Percentiles rank a stretch among this genome's conserved stretches.
Conservation (phyloP, 2,888 invertebrate species). For the Stratiomys singularior region DNA sequence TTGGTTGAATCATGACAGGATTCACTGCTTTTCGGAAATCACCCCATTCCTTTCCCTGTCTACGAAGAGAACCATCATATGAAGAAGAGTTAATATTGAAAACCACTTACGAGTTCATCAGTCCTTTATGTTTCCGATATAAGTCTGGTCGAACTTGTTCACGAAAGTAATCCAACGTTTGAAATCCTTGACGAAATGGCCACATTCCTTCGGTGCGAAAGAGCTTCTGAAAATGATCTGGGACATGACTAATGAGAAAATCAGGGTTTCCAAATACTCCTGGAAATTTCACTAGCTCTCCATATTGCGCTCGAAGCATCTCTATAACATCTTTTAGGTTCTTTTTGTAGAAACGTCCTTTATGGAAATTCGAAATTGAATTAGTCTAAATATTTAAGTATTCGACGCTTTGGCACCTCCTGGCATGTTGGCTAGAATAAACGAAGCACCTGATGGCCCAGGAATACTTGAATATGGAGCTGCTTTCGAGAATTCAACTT, state of each 20-base stretch:
- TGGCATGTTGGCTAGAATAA: constrained; percentile 57
- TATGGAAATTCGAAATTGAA: constrained; percentile 31
- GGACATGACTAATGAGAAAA: constrained; percentile 67
- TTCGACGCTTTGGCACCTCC: constrained; percentile 56
- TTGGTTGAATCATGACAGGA: constrained; percentile 60
- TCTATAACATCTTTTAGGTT: constrained; percentile 57
- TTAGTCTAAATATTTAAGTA: neutral
- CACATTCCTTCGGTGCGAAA: constrained; percentile 67
- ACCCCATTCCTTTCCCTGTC: constrained; percentile 75
- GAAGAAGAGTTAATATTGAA: too few species aligned
- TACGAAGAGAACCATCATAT: too few species aligned
- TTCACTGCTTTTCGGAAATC: constrained; percentile 71
- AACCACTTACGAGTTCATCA: constrained; percentile 58
- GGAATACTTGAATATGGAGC: constrained; percentile 57
- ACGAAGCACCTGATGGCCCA: constrained; percentile 56
- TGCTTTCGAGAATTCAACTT: constrained; percentile 55
- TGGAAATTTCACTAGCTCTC: constrained; percentile 65
- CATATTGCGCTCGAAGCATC: constrained; percentile 59
- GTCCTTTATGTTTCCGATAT: constrained; percentile 60
- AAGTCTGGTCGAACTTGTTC: constrained; percentile 62
- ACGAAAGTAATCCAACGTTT: constrained; percentile 65
- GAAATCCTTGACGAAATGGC: constrained; percentile 65
- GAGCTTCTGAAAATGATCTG: constrained; percentile 66
- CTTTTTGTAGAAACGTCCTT: constrained; percentile 56
- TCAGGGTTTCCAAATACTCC: constrained; percentile 61